Evolutionary conservation across 2,797 vertebrate genomes (phyloP).

Genomic region (Lagorchestes hirsutus): DNA sequence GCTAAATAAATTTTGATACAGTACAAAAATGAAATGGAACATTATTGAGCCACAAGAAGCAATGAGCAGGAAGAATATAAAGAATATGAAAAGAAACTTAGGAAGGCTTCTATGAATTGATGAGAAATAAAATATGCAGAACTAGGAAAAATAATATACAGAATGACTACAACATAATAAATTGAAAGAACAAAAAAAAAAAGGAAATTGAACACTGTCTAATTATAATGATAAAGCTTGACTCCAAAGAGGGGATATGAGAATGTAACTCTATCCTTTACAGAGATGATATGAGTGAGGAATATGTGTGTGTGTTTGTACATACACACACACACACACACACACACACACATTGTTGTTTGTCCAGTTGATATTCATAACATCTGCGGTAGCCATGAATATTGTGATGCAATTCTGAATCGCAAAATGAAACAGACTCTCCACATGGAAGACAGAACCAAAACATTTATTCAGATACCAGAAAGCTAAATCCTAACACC

Average conservation of each 20-base stretch:
- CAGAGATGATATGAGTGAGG: background rate
- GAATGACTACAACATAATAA: background rate
- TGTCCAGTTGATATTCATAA: background rate
- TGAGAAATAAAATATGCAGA: background rate
- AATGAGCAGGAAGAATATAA: background rate
- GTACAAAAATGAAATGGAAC: background rate
- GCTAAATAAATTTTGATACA: background rate
- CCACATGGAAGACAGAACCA: too few relatives aligned
- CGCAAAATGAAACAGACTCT: too few relatives aligned
- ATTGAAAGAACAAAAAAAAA: background rate
- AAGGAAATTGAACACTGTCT: background rate
- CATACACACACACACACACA: too few relatives aligned
- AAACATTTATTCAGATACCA: too few relatives aligned
- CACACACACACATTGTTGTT: background rate
- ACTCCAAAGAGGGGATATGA: background rate
- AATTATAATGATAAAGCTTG: background rate
- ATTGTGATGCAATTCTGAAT: too few relatives aligned
- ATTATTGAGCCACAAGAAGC: background rate
- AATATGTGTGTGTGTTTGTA: background rate
- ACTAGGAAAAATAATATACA: background rate
- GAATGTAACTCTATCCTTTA: background rate
- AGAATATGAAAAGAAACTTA: background rate
- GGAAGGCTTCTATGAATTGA: background rate
- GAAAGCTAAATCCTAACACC: too few relatives aligned
- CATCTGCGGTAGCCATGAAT: too few relatives aligned